Conservation (phyloP, 2,888 invertebrate genomes). For the Cryptus armator region DNA sequence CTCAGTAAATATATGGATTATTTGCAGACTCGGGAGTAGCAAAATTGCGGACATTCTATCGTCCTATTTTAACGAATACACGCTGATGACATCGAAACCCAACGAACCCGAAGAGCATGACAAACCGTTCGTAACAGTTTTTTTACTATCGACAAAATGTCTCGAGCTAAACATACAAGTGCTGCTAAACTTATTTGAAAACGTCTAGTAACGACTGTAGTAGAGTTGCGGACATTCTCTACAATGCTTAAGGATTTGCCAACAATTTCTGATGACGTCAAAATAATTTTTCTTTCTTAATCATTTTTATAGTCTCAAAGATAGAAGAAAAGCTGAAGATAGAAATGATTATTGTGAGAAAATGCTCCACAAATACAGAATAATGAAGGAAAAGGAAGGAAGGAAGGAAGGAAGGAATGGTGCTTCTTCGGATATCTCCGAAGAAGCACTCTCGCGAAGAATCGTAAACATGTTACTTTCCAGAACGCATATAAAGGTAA, state of each 20-base stretch:
- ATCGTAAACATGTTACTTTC: conserved; percentile 76
- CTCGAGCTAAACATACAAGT: too few relatives aligned
- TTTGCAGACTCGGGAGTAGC: conserved; percentile 46
- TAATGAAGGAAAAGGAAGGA: conserved; percentile 14
- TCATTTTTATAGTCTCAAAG: background rate
- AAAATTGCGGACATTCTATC: conserved; percentile 76
- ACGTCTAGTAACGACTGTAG: too few relatives aligned
- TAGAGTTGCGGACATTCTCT: too few relatives aligned
- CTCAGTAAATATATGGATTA: background rate
- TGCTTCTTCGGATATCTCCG: conserved; percentile 67
- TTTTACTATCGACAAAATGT: too few relatives aligned
- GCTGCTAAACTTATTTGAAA: too few relatives aligned
- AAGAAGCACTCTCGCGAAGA: conserved; percentile 75
- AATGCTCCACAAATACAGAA: background rate
- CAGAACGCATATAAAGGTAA: conserved; percentile 74
- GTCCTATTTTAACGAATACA: conserved; percentile 67
- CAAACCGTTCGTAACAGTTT: too few relatives aligned
- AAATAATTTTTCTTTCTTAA: background rate
- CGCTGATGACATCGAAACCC: too few relatives aligned
- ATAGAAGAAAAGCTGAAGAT: background rate
- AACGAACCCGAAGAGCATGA: too few relatives aligned
- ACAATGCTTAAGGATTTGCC: too few relatives aligned
- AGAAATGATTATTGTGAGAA: background rate
- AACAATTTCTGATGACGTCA: too few relatives aligned
- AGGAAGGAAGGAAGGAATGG: too few relatives aligned